Percentiles rank a stretch among this genome's conserved stretches.
These are phyloP conservation scores for Lepus timidus DNA, from an alignment of 2,113 vertebrate species.

Conservation along the genomic window DNA sequence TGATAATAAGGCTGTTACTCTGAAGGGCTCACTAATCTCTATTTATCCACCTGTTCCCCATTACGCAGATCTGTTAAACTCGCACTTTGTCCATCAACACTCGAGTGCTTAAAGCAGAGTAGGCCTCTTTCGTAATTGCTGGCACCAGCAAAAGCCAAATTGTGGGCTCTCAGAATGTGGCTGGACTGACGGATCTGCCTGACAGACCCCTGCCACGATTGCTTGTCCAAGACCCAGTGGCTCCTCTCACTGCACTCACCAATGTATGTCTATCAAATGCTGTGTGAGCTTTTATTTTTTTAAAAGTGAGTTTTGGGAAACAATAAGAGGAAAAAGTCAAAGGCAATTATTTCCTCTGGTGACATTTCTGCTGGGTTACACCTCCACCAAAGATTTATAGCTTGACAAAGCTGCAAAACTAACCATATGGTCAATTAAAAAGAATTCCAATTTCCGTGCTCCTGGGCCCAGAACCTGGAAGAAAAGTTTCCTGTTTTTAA, in stretches of 20 bases:
- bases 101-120: conserved; percentile 85
- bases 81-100: conserved; percentile 89
- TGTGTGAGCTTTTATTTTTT: not conserved
- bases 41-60: conserved; percentile 90
- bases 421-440: conserved; percentile 85
- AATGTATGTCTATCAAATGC: not conserved
- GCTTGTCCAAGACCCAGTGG: conserved; percentile 62
- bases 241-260: conserved; percentile 55
- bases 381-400: conserved; percentile 81
- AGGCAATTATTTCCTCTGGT: conserved; percentile 70
- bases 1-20: conserved; percentile 84
- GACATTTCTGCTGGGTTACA: conserved; percentile 80
- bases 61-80: conserved; percentile 86
- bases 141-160: conserved; percentile 84
- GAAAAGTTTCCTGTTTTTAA: conserved; percentile 79
- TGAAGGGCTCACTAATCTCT: conserved; percentile 83
- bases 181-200: conserved; percentile 18
- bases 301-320: not conserved
- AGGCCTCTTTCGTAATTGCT: conserved; percentile 87
- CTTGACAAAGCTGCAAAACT: conserved; percentile 78
- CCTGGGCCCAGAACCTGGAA: conserved; percentile 51
- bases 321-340: conserved; percentile 46
- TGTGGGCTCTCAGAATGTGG: conserved; percentile 73
- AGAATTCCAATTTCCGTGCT: conserved; percentile 81
- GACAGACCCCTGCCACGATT: conserved; percentile 56